These are phyloP conservation scores for Geococcyx californianus DNA, from an alignment of 2,113 vertebrate genomes.

Conservation along the genomic window DNA sequence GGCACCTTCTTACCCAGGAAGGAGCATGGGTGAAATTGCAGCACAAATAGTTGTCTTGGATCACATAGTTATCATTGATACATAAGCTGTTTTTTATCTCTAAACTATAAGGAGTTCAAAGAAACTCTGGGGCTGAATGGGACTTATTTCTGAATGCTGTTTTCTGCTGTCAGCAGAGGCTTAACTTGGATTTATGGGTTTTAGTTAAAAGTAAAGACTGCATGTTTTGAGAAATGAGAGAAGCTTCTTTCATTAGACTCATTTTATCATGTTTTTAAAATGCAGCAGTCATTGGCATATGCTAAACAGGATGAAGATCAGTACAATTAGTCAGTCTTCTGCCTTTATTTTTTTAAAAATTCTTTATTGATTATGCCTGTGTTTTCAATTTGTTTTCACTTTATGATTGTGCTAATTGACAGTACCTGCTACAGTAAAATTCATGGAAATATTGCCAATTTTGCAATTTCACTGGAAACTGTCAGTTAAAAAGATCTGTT, in stretches of 20 bases:
- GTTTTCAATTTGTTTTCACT: neutral
- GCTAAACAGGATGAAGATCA: neutral
- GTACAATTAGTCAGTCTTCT: neutral
- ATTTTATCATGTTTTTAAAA: neutral
- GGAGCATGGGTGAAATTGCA: neutral
- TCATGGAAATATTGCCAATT: neutral
- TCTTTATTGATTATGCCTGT: neutral
- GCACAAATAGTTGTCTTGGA: neutral
- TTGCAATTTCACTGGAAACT: neutral
- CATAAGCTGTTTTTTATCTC: neutral
- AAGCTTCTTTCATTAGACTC: neutral
- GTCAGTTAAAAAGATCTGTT: neutral
- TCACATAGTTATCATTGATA: neutral
- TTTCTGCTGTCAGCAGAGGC: neutral
- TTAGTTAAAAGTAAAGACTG: conserved; percentile 25
- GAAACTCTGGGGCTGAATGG: neutral
- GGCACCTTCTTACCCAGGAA: neutral
- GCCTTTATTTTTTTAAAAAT: neutral
- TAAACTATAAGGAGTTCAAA: neutral
- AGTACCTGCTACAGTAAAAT: neutral
- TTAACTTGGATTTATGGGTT: neutral
- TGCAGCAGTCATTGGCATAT: neutral
- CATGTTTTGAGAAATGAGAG: neutral
- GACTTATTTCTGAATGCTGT: neutral
- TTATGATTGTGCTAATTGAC: neutral